These are phyloP conservation scores for Vimba vimba DNA, from an alignment of 2,113 vertebrate genomes.

Conservation along the genomic window DNA sequence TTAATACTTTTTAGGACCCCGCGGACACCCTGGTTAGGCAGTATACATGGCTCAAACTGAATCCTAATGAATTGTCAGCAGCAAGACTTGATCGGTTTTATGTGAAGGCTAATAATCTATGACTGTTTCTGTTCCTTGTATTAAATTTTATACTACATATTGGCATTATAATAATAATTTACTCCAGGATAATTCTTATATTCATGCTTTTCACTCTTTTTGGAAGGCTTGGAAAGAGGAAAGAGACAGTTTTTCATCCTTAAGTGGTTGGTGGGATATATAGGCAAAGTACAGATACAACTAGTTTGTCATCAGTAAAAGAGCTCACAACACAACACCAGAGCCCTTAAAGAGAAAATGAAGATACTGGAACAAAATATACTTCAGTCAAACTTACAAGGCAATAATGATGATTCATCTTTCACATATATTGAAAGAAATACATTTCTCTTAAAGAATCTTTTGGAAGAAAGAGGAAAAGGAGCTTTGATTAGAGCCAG, in stretches of 20 bases:
- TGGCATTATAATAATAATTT: not conserved
- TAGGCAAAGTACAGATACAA: not conserved
- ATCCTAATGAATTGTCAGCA: too few relatives aligned
- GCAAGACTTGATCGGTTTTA: too few relatives aligned
- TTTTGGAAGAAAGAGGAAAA: not conserved
- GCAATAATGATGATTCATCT: not conserved
- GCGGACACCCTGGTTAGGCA: too few relatives aligned
- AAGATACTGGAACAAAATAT: not conserved
- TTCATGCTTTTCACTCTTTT: not conserved
- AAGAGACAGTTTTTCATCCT: not conserved
- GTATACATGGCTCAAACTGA: too few relatives aligned
- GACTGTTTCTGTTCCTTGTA: not conserved
- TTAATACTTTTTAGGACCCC: too few relatives aligned
- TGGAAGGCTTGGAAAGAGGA: not conserved
- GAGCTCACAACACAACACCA: not conserved
- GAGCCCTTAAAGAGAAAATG: not conserved
- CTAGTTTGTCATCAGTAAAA: not conserved
- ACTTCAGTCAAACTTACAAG: not conserved
- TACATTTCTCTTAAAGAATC: not conserved
- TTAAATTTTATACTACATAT: not conserved
- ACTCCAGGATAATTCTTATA: not conserved
- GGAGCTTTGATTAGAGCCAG: too few relatives aligned
- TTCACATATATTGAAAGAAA: not conserved
- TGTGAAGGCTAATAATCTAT: not conserved
- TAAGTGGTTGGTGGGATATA: not conserved